Evolutionary conservation across 2,888 invertebrate species (phyloP).

Genomic region (Himalopsyche japonica): DNA sequence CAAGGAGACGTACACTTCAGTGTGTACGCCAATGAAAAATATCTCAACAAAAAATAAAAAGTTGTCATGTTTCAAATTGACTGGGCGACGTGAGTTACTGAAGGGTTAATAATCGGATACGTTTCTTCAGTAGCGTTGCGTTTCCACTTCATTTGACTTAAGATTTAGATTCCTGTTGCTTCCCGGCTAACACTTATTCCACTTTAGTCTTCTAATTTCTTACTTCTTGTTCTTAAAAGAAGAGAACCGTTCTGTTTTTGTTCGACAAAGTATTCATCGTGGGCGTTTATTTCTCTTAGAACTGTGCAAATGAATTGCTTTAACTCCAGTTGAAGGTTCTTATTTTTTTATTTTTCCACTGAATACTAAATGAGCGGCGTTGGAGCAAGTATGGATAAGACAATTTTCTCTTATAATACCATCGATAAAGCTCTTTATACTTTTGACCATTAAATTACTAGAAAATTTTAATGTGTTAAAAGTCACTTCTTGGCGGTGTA

Average conservation of each 20-base stretch:
- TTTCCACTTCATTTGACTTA: constrained; percentile 21
- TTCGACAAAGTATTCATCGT: background rate
- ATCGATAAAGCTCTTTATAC: too few species aligned
- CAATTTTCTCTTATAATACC: too few species aligned
- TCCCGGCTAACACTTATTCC: background rate
- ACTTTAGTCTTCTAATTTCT: background rate
- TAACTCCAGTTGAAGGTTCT: background rate
- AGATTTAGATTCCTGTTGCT: constrained; percentile 8
- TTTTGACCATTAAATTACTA: too few species aligned
- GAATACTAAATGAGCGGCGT: too few species aligned
- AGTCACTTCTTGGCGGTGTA: too few species aligned
- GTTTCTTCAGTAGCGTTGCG: background rate
- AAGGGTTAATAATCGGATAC: background rate
- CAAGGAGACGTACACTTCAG: too few species aligned
- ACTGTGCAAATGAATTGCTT: background rate
- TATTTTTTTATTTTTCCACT: background rate
- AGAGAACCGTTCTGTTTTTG: background rate
- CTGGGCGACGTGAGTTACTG: background rate
- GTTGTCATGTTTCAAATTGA: background rate
- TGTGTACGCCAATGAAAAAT: too few species aligned
- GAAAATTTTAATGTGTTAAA: too few species aligned
- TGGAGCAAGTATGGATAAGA: too few species aligned
- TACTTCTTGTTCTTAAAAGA: background rate
- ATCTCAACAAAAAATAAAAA: background rate
- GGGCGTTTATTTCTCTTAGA: background rate